phyloP scores from a whole-genome alignment of 2,888 invertebrate genomes.

The Acheta domesticus region DNA sequence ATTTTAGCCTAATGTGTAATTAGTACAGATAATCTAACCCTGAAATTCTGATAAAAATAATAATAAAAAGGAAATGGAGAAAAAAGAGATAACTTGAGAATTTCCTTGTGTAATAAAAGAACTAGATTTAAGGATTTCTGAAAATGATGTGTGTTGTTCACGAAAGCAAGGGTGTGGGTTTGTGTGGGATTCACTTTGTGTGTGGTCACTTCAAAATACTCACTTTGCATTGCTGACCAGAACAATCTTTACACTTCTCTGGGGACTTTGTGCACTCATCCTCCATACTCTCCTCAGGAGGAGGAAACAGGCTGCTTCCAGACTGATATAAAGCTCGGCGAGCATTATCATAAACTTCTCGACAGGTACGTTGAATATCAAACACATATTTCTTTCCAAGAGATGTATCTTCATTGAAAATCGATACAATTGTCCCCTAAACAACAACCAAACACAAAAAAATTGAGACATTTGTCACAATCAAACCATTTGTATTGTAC shows the following conservation, averaged over 20 bases:
- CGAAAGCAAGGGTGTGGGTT: background rate
- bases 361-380: constrained; percentile 82
- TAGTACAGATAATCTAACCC: too few species aligned
- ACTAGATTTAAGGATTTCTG: background rate
- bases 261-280: background rate
- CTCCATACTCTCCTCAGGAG: constrained; percentile 24
- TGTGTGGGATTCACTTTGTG: too few species aligned
- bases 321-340: constrained; percentile 66
- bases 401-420: constrained; percentile 85
- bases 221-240: constrained; percentile 30
- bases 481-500: background rate
- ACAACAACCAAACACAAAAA: constrained; percentile 26
- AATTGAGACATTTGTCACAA: constrained; percentile 11
- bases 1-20: too few species aligned
- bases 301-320: constrained; percentile 41
- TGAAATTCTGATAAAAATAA: too few species aligned
- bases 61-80: too few species aligned
- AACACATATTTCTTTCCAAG: constrained; percentile 87
- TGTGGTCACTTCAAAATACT: background rate
- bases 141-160: background rate
- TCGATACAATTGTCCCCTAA: constrained; percentile 81
- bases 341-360: constrained; percentile 86
- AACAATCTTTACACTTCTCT: constrained; percentile 25
- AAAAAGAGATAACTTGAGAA: too few species aligned
- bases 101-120: background rate